Conservation (phyloP, 2,113 vertebrate species). For the Lichenostomus cassidix region DNA sequence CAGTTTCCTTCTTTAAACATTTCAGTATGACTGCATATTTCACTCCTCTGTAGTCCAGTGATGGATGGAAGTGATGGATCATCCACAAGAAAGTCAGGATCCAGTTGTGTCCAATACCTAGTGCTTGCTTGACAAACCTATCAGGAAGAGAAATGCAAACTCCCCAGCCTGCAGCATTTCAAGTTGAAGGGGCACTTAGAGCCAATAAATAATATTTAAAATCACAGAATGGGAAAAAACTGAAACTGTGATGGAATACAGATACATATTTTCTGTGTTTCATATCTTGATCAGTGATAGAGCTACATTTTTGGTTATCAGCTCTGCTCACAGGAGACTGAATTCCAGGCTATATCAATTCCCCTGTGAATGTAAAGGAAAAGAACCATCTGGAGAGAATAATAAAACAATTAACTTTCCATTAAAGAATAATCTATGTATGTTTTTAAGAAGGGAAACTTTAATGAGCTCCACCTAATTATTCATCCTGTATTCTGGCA, state of each 20-base stretch:
- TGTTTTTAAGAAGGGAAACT: slow-evolving; percentile 73
- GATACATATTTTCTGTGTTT: neutral
- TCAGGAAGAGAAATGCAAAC: neutral
- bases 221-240: neutral
- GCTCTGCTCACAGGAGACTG: neutral
- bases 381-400: slow-evolving; percentile 79
- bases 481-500: slow-evolving; percentile 40
- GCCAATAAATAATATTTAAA: neutral
- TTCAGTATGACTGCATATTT: neutral
- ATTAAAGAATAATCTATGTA: slow-evolving; percentile 81
- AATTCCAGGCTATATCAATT: slow-evolving; percentile 51
- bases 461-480: slow-evolving; percentile 67
- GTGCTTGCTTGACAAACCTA: neutral
- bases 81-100: neutral
- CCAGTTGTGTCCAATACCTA: neutral
- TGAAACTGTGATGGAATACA: neutral
- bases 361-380: slow-evolving; percentile 63
- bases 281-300: neutral
- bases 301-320: slow-evolving; percentile 4
- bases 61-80: neutral
- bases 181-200: neutral
- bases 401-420: slow-evolving; percentile 80
- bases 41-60: neutral
- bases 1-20: neutral
- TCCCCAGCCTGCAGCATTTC: neutral